Conservation (phyloP, 2,797 vertebrate genomes). For the Sphenopsis melanotis region DNA sequence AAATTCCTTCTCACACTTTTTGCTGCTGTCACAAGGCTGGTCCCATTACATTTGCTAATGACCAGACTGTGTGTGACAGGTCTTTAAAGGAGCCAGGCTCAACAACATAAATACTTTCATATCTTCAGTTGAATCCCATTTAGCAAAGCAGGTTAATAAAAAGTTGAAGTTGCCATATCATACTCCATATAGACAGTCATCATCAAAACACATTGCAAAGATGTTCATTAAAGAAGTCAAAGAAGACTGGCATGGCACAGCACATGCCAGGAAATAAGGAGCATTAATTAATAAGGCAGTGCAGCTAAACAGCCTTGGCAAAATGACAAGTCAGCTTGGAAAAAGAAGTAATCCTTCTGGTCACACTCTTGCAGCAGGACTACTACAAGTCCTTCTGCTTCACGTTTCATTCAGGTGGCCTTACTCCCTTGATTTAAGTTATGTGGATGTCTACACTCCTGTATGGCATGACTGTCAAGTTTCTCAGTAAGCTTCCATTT, state of each 20-base stretch:
- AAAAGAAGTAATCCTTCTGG: not conserved
- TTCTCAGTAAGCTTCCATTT: not conserved
- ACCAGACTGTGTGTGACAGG: not conserved
- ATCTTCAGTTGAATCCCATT: not conserved
- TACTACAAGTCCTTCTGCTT: not conserved
- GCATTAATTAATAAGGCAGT: not conserved
- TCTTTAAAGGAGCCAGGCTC: not conserved
- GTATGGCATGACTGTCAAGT: not conserved
- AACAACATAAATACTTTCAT: not conserved
- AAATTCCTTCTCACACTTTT: not conserved
- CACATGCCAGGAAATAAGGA: not conserved
- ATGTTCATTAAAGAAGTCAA: not conserved
- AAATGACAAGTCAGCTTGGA: not conserved
- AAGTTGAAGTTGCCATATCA: not conserved
- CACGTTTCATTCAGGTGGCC: not conserved
- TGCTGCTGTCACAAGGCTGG: not conserved
- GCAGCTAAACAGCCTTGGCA: not conserved
- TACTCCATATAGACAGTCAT: not conserved
- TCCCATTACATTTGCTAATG: not conserved
- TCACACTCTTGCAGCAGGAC: not conserved
- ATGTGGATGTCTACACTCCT: not conserved
- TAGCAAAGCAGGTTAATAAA: not conserved
- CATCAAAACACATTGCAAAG: not conserved
- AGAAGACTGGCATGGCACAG: not conserved
- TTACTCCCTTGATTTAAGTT: not conserved